Conservation (phyloP, 2,888 invertebrate genomes). For the Trichopria drosophilae region DNA sequence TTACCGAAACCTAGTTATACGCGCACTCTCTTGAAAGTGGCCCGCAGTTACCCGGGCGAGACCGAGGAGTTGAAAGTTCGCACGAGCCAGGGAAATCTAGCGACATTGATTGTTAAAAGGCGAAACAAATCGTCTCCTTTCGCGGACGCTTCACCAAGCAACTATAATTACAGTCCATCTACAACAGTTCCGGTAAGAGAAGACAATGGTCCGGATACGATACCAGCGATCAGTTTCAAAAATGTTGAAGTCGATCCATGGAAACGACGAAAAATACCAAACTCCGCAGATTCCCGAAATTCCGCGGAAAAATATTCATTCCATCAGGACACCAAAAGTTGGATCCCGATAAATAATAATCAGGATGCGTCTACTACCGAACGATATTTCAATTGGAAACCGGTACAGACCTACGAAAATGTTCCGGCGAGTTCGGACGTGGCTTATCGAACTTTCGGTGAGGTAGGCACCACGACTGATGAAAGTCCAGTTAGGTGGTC, state of each 20-base stretch:
- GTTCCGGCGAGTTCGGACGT: background rate
- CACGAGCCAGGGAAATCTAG: conserved; percentile 74
- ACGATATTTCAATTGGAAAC: conserved; percentile 57
- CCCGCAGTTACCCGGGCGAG: conserved; percentile 75
- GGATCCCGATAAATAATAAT: conserved; percentile 47
- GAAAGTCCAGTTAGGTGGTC: too few species aligned
- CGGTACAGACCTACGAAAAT: conserved; percentile 58
- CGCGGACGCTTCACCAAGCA: conserved; percentile 4
- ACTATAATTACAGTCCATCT: background rate
- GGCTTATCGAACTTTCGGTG: conserved; percentile 6
- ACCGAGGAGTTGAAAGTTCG: conserved; percentile 77
- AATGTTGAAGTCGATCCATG: conserved; percentile 27
- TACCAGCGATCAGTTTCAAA: conserved; percentile 29
- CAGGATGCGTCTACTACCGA: conserved; percentile 37
- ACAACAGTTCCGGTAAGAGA: background rate
- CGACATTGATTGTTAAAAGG: conserved; percentile 77
- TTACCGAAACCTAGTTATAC: conserved; percentile 64
- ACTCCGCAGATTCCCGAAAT: conserved; percentile 11
- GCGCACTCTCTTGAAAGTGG: conserved; percentile 75
- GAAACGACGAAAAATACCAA: conserved; percentile 14
- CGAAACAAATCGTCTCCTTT: conserved; percentile 57
- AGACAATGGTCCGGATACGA: conserved; percentile 26
- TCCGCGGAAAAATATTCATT: background rate
- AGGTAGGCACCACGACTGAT: too few species aligned
- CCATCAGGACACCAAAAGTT: conserved; percentile 44